These are phyloP conservation scores for Euplagia quadripunctaria DNA, from an alignment of 2,888 invertebrate genomes.

Conservation along the genomic window DNA sequence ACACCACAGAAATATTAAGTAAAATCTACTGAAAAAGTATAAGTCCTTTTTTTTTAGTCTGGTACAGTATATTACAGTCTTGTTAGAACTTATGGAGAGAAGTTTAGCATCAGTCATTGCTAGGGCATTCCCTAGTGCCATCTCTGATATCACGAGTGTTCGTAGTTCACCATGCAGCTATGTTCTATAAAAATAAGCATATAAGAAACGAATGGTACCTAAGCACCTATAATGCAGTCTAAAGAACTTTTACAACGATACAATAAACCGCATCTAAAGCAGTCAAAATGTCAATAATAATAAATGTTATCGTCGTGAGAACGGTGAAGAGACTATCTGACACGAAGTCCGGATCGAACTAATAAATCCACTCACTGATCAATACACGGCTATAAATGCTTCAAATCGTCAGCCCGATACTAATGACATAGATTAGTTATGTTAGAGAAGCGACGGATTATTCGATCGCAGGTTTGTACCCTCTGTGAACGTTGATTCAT, in stretches of 20 bases:
- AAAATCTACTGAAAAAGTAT: too few species aligned
- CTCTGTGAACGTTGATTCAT: too few species aligned
- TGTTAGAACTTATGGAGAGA: too few species aligned
- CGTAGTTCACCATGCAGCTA: neutral
- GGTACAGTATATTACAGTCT: too few species aligned
- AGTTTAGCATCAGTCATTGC: too few species aligned
- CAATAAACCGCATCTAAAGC: slow-evolving; percentile 40
- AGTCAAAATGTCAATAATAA: slow-evolving; percentile 55
- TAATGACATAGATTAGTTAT: slow-evolving; percentile 42
- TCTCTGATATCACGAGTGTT: too few species aligned
- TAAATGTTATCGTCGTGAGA: slow-evolving; percentile 69
- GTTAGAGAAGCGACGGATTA: slow-evolving; percentile 45
- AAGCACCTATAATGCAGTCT: neutral
- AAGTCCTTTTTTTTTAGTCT: too few species aligned
- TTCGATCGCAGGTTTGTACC: neutral
- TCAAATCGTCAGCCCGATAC: slow-evolving; percentile 64
- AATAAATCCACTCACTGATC: slow-evolving; percentile 80
- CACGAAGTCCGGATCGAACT: slow-evolving; percentile 60
- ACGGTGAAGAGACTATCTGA: slow-evolving; percentile 56
- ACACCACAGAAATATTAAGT: too few species aligned
- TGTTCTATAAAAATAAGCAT: neutral
- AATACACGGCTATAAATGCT: slow-evolving; percentile 80
- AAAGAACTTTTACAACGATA: slow-evolving; percentile 46
- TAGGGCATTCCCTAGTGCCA: too few species aligned
- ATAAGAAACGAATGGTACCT: neutral